phyloP scores from a whole-genome alignment of 2,797 vertebrate species.

The Mormyrops boulengeri region DNA sequence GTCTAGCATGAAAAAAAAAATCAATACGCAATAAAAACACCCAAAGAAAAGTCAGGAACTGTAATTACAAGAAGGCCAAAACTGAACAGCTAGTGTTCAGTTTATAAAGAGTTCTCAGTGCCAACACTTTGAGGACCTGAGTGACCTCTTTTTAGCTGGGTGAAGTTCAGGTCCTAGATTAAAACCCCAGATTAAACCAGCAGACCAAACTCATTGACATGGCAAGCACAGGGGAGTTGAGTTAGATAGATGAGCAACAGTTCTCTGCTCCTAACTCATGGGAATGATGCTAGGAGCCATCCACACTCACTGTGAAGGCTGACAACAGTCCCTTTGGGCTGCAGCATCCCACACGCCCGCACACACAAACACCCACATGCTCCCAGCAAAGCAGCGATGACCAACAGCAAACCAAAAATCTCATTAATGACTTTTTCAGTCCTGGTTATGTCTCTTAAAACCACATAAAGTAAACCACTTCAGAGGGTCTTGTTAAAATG shows the following conservation, averaged over 20 bases:
- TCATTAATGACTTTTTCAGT: not conserved
- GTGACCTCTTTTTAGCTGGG: not conserved
- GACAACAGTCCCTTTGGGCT: not conserved
- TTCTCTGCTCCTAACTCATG: not conserved
- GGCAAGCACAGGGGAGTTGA: not conserved
- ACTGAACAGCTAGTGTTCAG: not conserved
- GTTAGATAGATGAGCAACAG: constrained; percentile 1
- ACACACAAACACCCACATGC: constrained; percentile 23
- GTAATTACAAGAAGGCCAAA: not conserved
- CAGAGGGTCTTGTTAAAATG: not conserved
- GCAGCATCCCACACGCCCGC: not conserved
- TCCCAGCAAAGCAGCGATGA: not conserved
- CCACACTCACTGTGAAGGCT: not conserved
- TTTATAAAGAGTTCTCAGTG: not conserved
- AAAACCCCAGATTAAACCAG: constrained; percentile 3
- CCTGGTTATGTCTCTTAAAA: not conserved
- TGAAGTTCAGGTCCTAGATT: not conserved
- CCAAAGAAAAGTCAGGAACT: not conserved
- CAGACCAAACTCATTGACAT: not conserved
- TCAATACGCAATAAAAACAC: not conserved
- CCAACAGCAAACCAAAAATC: not conserved
- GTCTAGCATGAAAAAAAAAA: not conserved
- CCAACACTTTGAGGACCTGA: not conserved
- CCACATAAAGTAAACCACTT: constrained; percentile 5
- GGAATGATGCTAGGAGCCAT: not conserved